phyloP scores from a whole-genome alignment of 1,140 invertebrate genomes.

The Brachionus calyciflorus region DNA sequence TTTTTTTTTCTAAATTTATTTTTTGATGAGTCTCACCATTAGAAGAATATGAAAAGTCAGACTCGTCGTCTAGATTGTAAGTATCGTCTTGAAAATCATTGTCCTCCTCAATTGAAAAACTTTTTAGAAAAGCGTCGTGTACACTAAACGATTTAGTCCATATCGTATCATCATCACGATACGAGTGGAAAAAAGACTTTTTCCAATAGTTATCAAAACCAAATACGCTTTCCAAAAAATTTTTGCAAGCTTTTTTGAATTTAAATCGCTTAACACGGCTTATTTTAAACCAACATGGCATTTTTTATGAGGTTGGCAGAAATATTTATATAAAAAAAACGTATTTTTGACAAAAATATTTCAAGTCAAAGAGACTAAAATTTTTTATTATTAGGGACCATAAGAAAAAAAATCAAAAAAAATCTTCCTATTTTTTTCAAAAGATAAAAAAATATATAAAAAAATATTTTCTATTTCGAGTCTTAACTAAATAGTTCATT shows the following conservation, averaged over 20 bases:
- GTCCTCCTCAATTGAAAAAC: conserved; percentile 5
- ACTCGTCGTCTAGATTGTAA: not conserved
- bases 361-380: no score
- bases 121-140: not conserved
- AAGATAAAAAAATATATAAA: not conserved
- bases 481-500: not conserved
- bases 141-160: conserved; percentile 17
- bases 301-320: not conserved
- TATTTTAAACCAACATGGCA: conserved; percentile 34
- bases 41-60: not conserved
- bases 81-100: conserved; percentile 3
- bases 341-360: no score
- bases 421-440: not conserved
- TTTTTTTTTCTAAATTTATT: not conserved
- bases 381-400: no score
- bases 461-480: not conserved
- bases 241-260: conserved; percentile 37
- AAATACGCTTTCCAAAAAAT: not conserved
- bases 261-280: conserved; percentile 21
- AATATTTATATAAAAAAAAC: no score
- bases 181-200: conserved; percentile 13
- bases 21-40: conserved; percentile 28
- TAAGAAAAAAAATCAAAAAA: not conserved
- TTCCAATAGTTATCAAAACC: conserved; percentile 10
- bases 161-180: conserved; percentile 25